These are phyloP conservation scores for Pterostichus madidus DNA, from an alignment of 2,888 invertebrate species.

Conservation along the genomic window DNA sequence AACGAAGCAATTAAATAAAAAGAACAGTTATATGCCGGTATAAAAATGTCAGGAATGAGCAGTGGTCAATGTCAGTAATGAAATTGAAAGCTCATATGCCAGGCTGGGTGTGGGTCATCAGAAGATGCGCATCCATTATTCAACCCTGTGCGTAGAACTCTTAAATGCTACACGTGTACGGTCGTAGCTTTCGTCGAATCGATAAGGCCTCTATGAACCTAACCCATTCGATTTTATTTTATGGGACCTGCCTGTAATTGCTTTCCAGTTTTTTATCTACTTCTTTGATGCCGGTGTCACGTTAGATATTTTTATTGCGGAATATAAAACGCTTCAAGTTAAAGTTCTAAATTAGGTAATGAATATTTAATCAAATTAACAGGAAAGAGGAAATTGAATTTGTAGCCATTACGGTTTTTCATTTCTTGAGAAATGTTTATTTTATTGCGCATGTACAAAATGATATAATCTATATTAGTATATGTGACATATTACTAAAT, in stretches of 20 bases:
- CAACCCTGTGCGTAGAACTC: constrained; percentile 23
- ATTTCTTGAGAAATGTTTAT: constrained; percentile 14
- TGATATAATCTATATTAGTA: constrained; percentile 24
- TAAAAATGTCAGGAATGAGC: no score
- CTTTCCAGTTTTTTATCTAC: constrained; percentile 46
- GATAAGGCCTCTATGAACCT: constrained; percentile 51
- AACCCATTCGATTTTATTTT: constrained; percentile 62
- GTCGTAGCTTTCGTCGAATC: constrained; percentile 13
- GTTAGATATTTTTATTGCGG: constrained; percentile 33
- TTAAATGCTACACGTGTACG: constrained; percentile 47
- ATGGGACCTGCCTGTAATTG: constrained; percentile 36
- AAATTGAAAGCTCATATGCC: constrained; percentile 28
- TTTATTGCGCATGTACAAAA: constrained; percentile 5
- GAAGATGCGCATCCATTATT: constrained; percentile 48
- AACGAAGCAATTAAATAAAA: not conserved
- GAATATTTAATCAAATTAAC: constrained; percentile 52
- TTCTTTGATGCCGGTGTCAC: constrained; percentile 36
- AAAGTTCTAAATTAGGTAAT: constrained; percentile 32
- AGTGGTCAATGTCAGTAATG: not conserved
- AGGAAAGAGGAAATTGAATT: constrained; percentile 35
- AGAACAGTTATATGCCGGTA: no score
- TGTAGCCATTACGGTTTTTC: constrained; percentile 10
- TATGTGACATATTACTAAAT: not conserved
- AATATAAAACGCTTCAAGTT: constrained; percentile 11
- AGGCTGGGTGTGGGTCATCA: constrained; percentile 30